Conservation (phyloP, 2,113 vertebrate genomes). For the Anhinga rufa region DNA sequence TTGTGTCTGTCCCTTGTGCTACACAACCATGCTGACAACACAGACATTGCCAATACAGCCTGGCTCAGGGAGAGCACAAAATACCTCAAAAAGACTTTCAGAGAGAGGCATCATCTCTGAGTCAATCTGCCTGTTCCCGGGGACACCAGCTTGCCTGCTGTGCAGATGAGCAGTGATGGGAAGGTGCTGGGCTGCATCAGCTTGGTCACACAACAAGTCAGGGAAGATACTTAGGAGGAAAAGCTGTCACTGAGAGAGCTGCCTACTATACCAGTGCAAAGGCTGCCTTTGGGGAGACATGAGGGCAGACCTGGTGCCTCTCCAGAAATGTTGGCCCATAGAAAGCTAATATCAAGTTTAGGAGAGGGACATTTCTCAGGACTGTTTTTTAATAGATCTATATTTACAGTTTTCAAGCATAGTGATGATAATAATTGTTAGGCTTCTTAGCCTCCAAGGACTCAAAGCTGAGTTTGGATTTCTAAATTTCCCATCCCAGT, state of each 20-base stretch:
- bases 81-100: neutral
- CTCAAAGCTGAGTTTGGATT: neutral
- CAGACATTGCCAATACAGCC: neutral
- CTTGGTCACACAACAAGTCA: neutral
- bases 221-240: neutral
- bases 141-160: neutral
- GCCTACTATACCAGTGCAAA: neutral
- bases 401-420: neutral
- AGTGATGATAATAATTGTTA: neutral
- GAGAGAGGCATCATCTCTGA: neutral
- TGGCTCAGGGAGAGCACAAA: neutral
- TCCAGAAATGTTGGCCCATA: neutral
- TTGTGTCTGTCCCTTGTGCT: neutral
- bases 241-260: neutral
- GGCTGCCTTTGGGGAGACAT: neutral
- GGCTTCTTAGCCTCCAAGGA: neutral
- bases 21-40: fast-evolving
- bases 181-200: neutral
- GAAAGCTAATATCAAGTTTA: neutral
- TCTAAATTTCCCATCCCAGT: neutral
- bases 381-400: neutral
- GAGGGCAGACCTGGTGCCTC: neutral
- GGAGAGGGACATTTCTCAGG: neutral
- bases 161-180: neutral
- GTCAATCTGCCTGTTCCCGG: fast-evolving